Conservation (phyloP, 2,797 vertebrate genomes). For the Acomys russatus region DNA sequence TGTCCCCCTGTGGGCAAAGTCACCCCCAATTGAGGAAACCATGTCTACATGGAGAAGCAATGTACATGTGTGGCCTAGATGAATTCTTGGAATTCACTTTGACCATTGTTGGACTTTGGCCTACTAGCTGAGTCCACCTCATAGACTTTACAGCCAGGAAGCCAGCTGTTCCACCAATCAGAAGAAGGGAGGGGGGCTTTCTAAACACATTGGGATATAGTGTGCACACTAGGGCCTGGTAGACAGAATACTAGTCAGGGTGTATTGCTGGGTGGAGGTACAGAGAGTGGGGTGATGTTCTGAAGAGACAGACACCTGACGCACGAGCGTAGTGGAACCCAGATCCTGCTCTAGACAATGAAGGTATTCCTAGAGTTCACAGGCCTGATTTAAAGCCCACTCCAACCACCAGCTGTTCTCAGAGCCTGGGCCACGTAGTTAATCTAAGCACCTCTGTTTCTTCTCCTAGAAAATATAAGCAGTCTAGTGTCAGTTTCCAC, state of each 20-base stretch:
- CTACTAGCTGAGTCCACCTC: background rate
- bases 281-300: background rate
- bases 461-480: background rate
- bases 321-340: background rate
- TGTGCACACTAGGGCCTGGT: background rate
- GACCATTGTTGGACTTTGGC: background rate
- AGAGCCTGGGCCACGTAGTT: background rate
- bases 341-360: background rate
- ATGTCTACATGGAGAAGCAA: background rate
- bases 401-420: background rate
- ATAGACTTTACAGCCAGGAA: background rate
- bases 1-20: background rate
- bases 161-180: background rate
- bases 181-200: background rate
- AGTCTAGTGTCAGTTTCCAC: background rate
- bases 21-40: background rate
- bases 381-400: background rate
- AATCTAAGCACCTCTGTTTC: background rate
- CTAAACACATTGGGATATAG: background rate
- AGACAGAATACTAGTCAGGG: background rate
- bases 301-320: background rate
- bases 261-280: background rate
- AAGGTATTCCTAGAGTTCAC: background rate
- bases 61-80: background rate
- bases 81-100: constrained; percentile 27